Percentiles rank a stretch among this genome's conserved stretches.
Conservation (phyloP, 2,888 invertebrate species). For the Apamea anceps region DNA sequence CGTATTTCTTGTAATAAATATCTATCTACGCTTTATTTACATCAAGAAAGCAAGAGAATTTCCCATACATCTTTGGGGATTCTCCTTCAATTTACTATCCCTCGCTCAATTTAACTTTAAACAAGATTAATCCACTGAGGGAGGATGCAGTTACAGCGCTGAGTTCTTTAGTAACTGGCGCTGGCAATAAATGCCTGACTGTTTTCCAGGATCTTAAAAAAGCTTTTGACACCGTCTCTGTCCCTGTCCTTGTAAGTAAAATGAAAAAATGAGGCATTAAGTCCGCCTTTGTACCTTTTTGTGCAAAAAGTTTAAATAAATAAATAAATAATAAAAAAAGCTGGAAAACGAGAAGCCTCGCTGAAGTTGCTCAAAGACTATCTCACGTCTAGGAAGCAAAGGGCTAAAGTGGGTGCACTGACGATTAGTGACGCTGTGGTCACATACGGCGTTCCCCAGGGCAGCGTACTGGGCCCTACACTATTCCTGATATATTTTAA, state of each 20-base stretch:
- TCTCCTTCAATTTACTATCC: background rate
- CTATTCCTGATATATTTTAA: constrained; percentile 1
- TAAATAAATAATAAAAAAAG: too few species aligned
- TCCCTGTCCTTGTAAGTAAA: background rate
- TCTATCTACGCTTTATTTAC: too few species aligned
- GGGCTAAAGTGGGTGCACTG: background rate
- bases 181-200: background rate
- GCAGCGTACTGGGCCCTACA: background rate
- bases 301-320: too few species aligned
- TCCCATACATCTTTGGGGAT: too few species aligned
- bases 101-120: background rate
- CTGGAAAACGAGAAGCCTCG: background rate
- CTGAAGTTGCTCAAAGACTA: background rate
- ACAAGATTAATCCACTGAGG: background rate
- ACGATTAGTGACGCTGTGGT: background rate
- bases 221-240: background rate
- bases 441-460: background rate
- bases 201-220: background rate
- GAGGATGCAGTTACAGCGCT: background rate
- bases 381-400: background rate
- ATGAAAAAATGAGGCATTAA: too few species aligned
- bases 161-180: background rate
- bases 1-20: too few species aligned
- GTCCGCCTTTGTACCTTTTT: too few species aligned
- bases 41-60: too few species aligned